Evolutionary conservation across 1,140 invertebrate genomes (phyloP).

Genomic region (Pseudoatta argentina): DNA sequence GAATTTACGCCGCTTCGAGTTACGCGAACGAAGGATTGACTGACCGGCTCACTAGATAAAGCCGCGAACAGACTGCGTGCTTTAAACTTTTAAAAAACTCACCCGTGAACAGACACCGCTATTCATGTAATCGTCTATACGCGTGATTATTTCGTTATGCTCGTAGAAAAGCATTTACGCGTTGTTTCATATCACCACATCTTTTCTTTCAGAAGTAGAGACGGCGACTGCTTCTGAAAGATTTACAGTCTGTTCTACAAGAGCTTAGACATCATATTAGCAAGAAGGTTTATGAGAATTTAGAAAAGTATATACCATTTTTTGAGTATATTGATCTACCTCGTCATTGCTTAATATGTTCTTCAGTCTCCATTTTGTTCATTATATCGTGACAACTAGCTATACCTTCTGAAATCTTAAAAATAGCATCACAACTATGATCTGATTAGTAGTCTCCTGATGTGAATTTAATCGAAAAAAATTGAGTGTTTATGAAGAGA

Average conservation of each 20-base stretch:
- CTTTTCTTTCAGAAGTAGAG: background rate
- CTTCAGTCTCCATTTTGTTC: no score
- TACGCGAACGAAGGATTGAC: conserved; percentile 18
- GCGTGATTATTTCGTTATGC: background rate
- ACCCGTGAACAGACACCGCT: background rate
- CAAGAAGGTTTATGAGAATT: no score
- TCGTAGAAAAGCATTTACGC: background rate
- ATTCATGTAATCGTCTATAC: background rate
- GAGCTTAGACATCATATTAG: no score
- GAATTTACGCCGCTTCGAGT: conserved; percentile 56
- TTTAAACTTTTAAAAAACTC: background rate
- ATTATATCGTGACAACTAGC: no score
- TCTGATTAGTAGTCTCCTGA: no score
- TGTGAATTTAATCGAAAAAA: no score
- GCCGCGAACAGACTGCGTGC: background rate
- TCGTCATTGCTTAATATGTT: no score
- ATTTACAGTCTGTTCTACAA: background rate
- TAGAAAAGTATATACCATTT: no score
- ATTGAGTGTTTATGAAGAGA: no score
- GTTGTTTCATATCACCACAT: background rate
- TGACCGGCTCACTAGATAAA: conserved; percentile 9
- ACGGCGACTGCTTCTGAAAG: background rate
- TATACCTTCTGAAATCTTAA: no score
- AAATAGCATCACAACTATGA: no score
- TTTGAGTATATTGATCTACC: no score